phyloP scores from a whole-genome alignment of 2,888 invertebrate species.

The Osmoderma eremita region DNA sequence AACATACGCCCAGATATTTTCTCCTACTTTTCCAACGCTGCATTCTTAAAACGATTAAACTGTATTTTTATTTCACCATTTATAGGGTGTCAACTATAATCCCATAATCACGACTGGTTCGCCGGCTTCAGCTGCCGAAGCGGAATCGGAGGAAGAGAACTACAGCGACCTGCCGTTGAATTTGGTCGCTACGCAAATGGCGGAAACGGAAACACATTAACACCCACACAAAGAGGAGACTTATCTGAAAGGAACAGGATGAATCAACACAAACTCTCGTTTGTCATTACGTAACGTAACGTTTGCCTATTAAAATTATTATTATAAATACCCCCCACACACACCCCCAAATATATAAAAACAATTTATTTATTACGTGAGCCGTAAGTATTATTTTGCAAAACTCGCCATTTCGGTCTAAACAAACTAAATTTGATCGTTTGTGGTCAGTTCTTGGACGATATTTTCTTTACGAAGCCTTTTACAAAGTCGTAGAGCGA shows the following conservation, averaged over 20 bases:
- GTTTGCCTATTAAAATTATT: slow-evolving; percentile 12
- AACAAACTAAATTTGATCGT: no score
- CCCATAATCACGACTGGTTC: slow-evolving; percentile 59
- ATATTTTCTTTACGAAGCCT: no score
- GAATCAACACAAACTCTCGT: background rate
- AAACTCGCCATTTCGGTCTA: no score
- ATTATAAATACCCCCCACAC: background rate
- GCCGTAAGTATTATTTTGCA: slow-evolving; percentile 6
- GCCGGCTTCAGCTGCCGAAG: slow-evolving; percentile 56
- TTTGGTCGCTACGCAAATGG: slow-evolving; percentile 75
- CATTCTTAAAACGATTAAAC: no score
- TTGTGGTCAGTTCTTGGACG: no score
- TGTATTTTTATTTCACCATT: slow-evolving; percentile 1
- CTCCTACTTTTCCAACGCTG: background rate
- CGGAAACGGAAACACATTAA: slow-evolving; percentile 67
- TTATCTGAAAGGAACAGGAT: background rate
- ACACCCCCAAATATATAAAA: slow-evolving; percentile 7
- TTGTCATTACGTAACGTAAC: background rate
- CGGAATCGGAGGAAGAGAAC: slow-evolving; percentile 66
- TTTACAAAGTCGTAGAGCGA: no score
- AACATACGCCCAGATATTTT: background rate
- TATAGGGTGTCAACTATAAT: slow-evolving; percentile 46
- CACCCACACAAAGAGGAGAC: no score
- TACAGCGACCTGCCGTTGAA: slow-evolving; percentile 74
- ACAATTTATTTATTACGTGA: background rate